Percentiles rank a stretch among this genome's conserved stretches.
Conservation (phyloP, 2,113 vertebrate genomes). For the Caracal caracal region DNA sequence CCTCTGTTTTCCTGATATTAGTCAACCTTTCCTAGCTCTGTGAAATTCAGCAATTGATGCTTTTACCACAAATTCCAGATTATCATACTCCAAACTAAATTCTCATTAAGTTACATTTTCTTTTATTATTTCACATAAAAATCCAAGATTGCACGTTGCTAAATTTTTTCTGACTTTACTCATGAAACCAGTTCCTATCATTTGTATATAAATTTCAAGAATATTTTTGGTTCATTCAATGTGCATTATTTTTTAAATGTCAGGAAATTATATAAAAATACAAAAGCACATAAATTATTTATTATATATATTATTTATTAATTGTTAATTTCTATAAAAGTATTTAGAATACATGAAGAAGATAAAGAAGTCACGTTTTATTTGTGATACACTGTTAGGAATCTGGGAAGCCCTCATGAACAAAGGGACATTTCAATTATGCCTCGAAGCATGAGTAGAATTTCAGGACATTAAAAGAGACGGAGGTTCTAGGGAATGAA, state of each 20-base stretch:
- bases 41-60: neutral
- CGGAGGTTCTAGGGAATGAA: neutral
- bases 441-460: neutral
- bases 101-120: neutral
- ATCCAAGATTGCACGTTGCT: neutral
- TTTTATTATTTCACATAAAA: neutral
- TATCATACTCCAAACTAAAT: neutral
- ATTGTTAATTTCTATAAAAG: neutral
- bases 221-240: neutral
- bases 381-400: neutral
- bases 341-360: neutral
- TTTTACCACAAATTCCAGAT: neutral
- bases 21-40: neutral
- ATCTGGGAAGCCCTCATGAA: neutral
- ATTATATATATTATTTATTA: neutral
- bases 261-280: neutral
- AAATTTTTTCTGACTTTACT: neutral
- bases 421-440: neutral
- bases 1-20: neutral
- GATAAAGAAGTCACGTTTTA: neutral
- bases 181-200: neutral
- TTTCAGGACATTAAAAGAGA: neutral
- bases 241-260: neutral
- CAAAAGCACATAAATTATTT: neutral
- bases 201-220: neutral